Evolutionary conservation across 35 echinoderm and acorn worm species (phyloP).

Genomic region (Amphiura filiformis): DNA sequence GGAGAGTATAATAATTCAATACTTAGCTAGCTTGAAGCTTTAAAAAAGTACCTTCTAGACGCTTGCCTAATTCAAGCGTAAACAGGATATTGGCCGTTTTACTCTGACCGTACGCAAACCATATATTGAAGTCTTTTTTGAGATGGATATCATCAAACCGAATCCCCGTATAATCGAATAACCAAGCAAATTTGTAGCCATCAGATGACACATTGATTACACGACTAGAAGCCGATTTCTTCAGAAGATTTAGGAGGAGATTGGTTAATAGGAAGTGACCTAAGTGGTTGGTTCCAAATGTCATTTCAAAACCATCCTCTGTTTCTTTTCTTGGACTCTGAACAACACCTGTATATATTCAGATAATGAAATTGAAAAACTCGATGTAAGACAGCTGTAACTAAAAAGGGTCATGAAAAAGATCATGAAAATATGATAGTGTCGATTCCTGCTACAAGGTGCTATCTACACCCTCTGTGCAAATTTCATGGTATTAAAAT

Average conservation of each 20-base stretch:
- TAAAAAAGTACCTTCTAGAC: conserved; percentile 38
- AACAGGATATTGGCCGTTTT: conserved; percentile 64
- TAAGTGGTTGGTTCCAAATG: conserved; percentile 51
- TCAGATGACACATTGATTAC: conserved; percentile 54
- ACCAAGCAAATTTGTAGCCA: neutral
- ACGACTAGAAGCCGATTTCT: conserved; percentile 44
- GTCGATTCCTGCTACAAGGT: too few species aligned
- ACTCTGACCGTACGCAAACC: conserved; percentile 39
- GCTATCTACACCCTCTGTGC: too few species aligned
- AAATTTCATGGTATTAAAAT: too few species aligned
- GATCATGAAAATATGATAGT: too few species aligned
- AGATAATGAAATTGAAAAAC: too few species aligned
- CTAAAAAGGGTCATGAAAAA: too few species aligned
- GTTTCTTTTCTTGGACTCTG: too few species aligned
- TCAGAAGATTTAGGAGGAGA: conserved; percentile 36
- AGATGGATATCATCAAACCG: conserved; percentile 49
- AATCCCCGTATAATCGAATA: neutral
- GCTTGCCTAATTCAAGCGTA: conserved; percentile 35
- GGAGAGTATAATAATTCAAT: too few species aligned
- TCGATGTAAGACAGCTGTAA: too few species aligned
- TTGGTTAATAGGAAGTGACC: conserved; percentile 65
- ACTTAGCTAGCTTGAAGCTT: too few species aligned
- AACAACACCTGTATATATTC: too few species aligned
- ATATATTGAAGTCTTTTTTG: conserved; percentile 11
- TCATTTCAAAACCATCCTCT: conserved; percentile 73